Base-by-base conservation (phyloP, 2,113 vertebrate species). In the Hippocampus guttulatus region DNA sequence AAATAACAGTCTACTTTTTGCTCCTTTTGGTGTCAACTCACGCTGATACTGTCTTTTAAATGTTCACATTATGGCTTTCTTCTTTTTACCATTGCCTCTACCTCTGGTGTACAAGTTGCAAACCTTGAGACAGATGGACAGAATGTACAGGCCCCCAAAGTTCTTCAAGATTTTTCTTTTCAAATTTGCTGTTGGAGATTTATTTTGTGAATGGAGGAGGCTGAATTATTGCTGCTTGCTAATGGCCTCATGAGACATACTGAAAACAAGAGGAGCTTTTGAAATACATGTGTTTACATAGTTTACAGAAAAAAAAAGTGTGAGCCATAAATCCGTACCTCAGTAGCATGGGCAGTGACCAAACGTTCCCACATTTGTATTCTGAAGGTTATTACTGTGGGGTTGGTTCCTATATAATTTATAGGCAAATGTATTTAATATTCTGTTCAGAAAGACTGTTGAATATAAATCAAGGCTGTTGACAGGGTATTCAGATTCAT, bases 201-300 rank as follows among this genome's bases (percentile, higher is more conserved):
- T 64, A 64, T 66, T 25, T 63, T 65, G 75, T 76, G 75, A 80
- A 73, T 65, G 60, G 71, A 73, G 63, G 62, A 61, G 70, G 69
- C 58, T 90, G 83, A 90, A 88, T 91, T 87, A 91, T 90, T 89
- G 77, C 88, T 86, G 78, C 69, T 73, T 55, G 49, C 80, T 80
- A 85, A 84, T 73, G 76, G 77, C 70, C 78, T 83, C 83, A 83
- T 83, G 71, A 89, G 77, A 87, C 75, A 78, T 88, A 73, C 76
- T 73, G 66, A 55, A 60, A 65, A 27, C 18, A 66, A 52, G 27
- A 55, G 9, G 1, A 21, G 27, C 20, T 40, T 41, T 14, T 52
- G 21, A 41, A 54, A 68, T 55, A 15, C 33, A 68, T 41, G 51
- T 27, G n/a, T 51, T 67, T 51, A 30, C 15, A 49, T 27, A 51